These are phyloP conservation scores for Gandaritis pyraliata DNA, from an alignment of 2,888 invertebrate genomes.

Conservation along the genomic window DNA sequence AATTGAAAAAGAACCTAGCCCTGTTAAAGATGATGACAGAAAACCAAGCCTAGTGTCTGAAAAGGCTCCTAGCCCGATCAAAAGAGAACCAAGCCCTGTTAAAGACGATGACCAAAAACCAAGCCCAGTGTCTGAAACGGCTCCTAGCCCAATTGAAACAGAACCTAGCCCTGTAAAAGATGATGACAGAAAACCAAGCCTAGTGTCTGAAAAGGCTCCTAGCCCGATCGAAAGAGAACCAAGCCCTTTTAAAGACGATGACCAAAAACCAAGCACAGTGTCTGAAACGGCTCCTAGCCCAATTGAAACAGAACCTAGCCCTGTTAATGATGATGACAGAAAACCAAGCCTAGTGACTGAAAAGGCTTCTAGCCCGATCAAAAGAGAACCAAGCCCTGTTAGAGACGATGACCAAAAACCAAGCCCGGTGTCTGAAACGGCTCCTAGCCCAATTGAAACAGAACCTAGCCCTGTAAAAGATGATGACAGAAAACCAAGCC, in stretches of 20 bases:
- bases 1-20: constrained; percentile 14
- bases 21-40: neutral
- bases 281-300: neutral
- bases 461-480: neutral
- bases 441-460: neutral
- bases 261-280: neutral
- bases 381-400: neutral
- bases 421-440: neutral
- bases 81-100: neutral
- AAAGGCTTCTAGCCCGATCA: neutral
- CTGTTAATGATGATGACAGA: neutral
- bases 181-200: neutral
- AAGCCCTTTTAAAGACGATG: neutral
- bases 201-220: neutral
- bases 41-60: neutral
- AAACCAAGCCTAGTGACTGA: neutral
- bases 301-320: neutral
- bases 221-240: too few species aligned
- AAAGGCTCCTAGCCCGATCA: neutral
- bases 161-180: neutral
- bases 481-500: neutral
- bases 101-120: too few species aligned
- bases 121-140: neutral
- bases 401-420: neutral
- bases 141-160: neutral